Base-by-base conservation (phyloP, 2,888 invertebrate genomes). In the Nomada flava region DNA sequence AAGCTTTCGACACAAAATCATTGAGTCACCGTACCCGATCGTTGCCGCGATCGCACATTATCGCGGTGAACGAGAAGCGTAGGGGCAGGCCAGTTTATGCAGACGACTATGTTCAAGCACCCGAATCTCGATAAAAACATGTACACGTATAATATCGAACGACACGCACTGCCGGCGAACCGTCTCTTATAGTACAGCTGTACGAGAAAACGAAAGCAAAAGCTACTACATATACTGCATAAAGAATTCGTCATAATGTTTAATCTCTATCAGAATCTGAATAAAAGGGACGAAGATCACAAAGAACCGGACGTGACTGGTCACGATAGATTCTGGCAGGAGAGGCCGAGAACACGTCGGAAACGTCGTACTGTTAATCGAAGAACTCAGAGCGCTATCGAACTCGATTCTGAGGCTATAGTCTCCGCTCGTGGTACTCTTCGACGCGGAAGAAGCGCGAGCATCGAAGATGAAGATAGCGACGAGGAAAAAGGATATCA, bases 321-420 rank as follows among this genome's bases (percentile, higher is more conserved):
- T 0, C 97, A 97, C 90, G 97, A 97, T 90, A 95, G 97, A 88
- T 97, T 97, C 92, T 97, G 96, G 89, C 96, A 96, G 91, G 96
- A 96, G 77, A 94, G 96, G 0, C 95, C 95, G 1, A 93, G 94
- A 20, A 94, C 95, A 89, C 94, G 94, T 91, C 94, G 91, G 47
- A 90, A 90, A 91, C 92, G 94, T 90, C 92, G 94, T 86, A 88
- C 88, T 5, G 90, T 89, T 5, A 92, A 89, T 76, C 91, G 92
- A 13, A 89, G 93, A 29, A 92, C 93, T 3, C 93, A 93, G 64
- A 94, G 93, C 83, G 93, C 93, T 29, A 93, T 93, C 50, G 93
- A 93, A 62, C 87, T 93, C 53, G 93, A 94, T 73, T 89, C 91
- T 73, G 92, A 92, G 57, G 91, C 92, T 15, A 92, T 93, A 79